Evolutionary conservation across 2,113 vertebrate genomes (phyloP).

Genomic region (Calonectris borealis): DNA sequence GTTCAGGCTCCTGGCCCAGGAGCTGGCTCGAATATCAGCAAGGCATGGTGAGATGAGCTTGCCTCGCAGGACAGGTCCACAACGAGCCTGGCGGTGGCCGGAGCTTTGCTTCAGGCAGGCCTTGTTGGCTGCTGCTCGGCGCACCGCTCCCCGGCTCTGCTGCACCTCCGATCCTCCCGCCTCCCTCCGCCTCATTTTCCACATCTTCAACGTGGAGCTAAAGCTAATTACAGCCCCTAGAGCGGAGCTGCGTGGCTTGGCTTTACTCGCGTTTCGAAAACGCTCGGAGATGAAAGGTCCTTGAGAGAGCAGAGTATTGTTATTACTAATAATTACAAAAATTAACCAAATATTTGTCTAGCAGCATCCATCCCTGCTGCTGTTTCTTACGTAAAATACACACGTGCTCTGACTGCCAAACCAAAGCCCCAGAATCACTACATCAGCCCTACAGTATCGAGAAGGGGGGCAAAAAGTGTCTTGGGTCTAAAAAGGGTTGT

Average conservation of each 20-base stretch:
- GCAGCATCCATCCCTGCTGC: conserved; percentile 17
- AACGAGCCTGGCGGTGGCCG: background rate
- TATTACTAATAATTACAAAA: conserved; percentile 62
- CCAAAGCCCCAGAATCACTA: conserved; percentile 37
- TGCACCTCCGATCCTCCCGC: accelerated
- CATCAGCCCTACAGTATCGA: conserved; percentile 27
- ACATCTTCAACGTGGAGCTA: background rate
- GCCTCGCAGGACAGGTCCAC: background rate
- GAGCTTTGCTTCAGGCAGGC: background rate
- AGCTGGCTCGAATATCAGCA: background rate
- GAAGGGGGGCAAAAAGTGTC: conserved; percentile 22
- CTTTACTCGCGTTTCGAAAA: background rate
- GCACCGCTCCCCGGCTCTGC: accelerated
- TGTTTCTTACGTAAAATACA: conserved; percentile 35
- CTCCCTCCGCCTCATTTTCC: background rate
- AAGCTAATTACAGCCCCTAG: conserved; percentile 31
- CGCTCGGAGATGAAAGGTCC: background rate
- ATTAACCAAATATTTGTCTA: conserved; percentile 57
- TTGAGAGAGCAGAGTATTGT: conserved; percentile 23
- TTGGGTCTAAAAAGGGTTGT: conserved; percentile 20
- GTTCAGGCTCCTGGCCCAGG: background rate
- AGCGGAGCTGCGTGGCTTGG: background rate
- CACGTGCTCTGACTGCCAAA: conserved; percentile 17
- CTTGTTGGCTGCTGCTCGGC: background rate
- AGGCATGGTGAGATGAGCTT: background rate